phyloP scores from a whole-genome alignment of 2,113 vertebrate genomes.

The Callaeas wilsoni region DNA sequence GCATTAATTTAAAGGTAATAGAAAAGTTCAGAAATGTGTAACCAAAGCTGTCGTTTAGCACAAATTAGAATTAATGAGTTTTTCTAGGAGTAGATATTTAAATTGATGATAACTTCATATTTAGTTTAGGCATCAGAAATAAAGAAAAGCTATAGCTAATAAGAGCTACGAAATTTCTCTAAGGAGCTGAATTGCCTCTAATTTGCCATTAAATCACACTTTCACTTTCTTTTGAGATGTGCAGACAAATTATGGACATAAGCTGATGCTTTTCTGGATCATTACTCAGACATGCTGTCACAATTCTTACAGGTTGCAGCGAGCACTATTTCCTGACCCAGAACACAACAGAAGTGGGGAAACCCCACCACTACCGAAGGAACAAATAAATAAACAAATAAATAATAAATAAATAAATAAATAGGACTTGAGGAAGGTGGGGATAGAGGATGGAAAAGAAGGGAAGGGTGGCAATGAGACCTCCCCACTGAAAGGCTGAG shows the following conservation, averaged over 20 bases:
- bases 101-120: not conserved
- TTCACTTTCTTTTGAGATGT: not conserved
- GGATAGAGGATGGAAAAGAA: not conserved
- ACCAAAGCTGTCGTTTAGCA: not conserved
- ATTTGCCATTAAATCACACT: not conserved
- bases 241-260: not conserved
- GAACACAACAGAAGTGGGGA: not conserved
- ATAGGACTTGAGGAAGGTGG: not conserved
- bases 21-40: not conserved
- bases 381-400: not conserved
- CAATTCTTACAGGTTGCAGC: not conserved
- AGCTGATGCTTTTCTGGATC: not conserved
- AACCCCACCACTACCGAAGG: not conserved
- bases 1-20: not conserved
- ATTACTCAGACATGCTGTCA: not conserved
- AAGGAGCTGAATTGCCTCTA: not conserved
- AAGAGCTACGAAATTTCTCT: not conserved
- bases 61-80: not conserved
- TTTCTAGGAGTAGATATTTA: not conserved
- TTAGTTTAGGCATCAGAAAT: not conserved
- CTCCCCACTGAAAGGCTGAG: not conserved
- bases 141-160: not conserved
- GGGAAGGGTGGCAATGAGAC: not conserved
- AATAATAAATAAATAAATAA: not conserved
- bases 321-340: not conserved